Evolutionary conservation across 2,888 invertebrate species (phyloP), one percentile per base, ranked within the genome.

Genomic region (Drosophila leonis): DNA sequence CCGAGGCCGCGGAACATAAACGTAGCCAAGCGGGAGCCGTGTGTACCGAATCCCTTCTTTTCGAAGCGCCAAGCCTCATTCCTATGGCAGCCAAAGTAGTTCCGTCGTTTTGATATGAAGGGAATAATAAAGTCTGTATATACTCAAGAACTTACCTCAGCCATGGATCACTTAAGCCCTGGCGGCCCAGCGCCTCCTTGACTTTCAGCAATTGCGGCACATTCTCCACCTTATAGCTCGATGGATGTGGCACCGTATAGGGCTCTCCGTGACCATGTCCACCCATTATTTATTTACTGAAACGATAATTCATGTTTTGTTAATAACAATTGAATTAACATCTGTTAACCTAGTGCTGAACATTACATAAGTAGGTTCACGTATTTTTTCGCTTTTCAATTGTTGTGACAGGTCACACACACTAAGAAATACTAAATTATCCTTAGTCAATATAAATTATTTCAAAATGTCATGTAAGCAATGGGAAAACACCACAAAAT

Each of bases 131-230:
- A n/a, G 10, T 42, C 7, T 4, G 4, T n/a, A 0, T 49, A 6
- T 7, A 9, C 10, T 1, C 1, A 41, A n/a, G 0, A 1, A 15
- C 69, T 80, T 89, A 96, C 96, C 98, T 95, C 57, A 97, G 93
- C 98, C 98, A 98, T 0, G 98, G 98, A 93, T 98, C 97, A 72
- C 94, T 95, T 2, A 98, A 93, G 6, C 97, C 97, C 88, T 95
- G 94, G 42, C 94, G 93, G 0, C 95, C 95, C 18, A 98, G 94
- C 1, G 95, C 95, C 72, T 94, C 93, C 91, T 96, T 94, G 0
- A 96, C 94, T 79, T 94, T 93, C 72, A 95, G 91, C 54, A 98
- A 92, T 83, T 96, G 92, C 0, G 96, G 95, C 29, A 95, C 94
- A 82, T 96, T 95, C 88, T 96, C 95, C 12, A 96, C 94, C 92